Percentiles rank a stretch among this genome's conserved stretches.
Conservation (phyloP, 2,113 vertebrate species). For the Nipponia nippon region DNA sequence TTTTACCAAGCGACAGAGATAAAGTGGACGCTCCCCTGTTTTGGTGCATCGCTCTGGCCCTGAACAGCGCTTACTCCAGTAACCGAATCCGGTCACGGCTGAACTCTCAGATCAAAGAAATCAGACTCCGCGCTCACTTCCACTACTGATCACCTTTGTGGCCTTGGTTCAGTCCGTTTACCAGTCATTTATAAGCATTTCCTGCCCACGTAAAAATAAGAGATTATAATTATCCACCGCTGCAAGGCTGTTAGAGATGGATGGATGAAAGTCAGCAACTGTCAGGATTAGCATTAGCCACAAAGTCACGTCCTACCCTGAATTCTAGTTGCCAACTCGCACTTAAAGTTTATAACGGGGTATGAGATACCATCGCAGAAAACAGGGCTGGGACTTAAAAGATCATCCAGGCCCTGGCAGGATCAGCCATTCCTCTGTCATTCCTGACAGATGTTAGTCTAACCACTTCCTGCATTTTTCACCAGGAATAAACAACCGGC, state of each 20-base stretch:
- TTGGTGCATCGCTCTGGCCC: background rate
- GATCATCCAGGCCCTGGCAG: background rate
- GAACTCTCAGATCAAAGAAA: background rate
- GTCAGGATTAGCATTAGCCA: background rate
- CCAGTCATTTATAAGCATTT: background rate
- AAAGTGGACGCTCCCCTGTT: background rate
- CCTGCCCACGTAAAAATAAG: background rate
- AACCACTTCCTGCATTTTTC: background rate
- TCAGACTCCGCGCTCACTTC: background rate
- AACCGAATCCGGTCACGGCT: background rate
- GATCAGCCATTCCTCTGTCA: background rate
- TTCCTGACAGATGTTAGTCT: slow-evolving; percentile 4
- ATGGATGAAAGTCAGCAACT: background rate
- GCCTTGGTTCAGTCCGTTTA: background rate
- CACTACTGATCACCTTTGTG: background rate
- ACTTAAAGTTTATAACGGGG: background rate
- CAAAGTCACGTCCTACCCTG: background rate
- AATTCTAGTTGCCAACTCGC: background rate
- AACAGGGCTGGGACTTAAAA: background rate
- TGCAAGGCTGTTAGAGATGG: background rate
- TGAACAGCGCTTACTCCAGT: background rate
- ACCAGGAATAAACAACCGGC: slow-evolving; percentile 9
- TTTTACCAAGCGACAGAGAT: background rate
- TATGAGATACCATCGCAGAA: background rate
- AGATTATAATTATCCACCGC: background rate